Conservation (phyloP, 2,797 vertebrate species). For the Philypnodon macrostomus region DNA sequence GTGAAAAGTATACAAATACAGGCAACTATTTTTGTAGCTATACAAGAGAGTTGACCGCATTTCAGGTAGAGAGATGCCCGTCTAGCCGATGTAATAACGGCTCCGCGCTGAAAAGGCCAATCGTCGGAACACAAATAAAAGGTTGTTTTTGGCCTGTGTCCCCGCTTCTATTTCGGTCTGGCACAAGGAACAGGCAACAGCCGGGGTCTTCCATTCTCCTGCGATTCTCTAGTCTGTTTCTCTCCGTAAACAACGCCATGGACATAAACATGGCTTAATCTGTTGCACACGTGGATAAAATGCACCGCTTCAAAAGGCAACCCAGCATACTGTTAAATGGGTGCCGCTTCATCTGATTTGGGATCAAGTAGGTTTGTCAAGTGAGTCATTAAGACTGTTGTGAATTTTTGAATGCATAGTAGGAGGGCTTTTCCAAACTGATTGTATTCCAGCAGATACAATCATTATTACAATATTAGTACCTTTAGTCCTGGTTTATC, state of each 20-base stretch:
- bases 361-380: conserved; percentile 49
- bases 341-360: conserved; percentile 25
- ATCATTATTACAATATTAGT: no score
- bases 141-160: conserved; percentile 60
- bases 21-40: conserved; percentile 47
- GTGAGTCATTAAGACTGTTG: conserved; percentile 61
- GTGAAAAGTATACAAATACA: conserved; percentile 9
- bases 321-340: conserved; percentile 8
- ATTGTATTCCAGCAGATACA: neutral
- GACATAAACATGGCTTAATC: conserved; percentile 21
- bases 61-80: conserved; percentile 45
- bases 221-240: conserved; percentile 51
- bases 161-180: conserved; percentile 67
- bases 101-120: conserved; percentile 65
- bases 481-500: neutral
- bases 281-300: conserved; percentile 14
- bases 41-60: conserved; percentile 25
- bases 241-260: conserved; percentile 40
- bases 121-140: conserved; percentile 63
- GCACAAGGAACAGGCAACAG: conserved; percentile 63
- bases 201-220: conserved; percentile 64
- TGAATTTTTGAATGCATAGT: conserved; percentile 34
- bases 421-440: conserved; percentile 41
- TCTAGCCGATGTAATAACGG: conserved; percentile 52
- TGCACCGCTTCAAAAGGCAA: conserved; percentile 16